phyloP scores from a whole-genome alignment of 2,113 vertebrate genomes.

The Sebastes fasciatus region DNA sequence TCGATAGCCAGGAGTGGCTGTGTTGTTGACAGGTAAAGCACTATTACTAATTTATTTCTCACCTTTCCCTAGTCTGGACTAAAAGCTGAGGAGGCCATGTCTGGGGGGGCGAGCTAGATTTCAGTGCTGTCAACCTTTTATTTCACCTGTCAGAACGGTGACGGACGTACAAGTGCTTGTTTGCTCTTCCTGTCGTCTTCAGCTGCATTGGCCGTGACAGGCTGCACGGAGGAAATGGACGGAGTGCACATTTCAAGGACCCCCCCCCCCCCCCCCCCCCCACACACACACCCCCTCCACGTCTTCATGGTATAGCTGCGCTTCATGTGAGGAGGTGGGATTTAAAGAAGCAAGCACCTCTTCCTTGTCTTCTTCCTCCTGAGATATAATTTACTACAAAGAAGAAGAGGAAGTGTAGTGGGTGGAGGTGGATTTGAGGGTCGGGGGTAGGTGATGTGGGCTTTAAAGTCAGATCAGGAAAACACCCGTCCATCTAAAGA shows the following conservation, averaged over 20 bases:
- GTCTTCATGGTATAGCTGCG: constrained; percentile 20
- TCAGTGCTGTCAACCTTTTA: constrained; percentile 90
- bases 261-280: too few species aligned
- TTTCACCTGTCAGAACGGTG: constrained; percentile 90
- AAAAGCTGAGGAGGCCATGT: constrained; percentile 79
- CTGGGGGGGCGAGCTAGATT: constrained; percentile 80
- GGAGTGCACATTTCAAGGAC: constrained; percentile 52
- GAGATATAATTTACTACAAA: constrained; percentile 79
- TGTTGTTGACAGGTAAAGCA: constrained; percentile 87
- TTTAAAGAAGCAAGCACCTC: constrained; percentile 29
- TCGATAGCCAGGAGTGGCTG: constrained; percentile 67
- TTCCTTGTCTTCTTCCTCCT: constrained; percentile 55
- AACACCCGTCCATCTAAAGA: constrained; percentile 37
- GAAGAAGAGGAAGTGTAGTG: constrained; percentile 38
- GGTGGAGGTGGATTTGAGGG: constrained; percentile 36
- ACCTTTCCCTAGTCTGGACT: constrained; percentile 86
- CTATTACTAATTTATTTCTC: constrained; percentile 95
- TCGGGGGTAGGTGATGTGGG: neutral
- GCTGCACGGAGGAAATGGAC: constrained; percentile 72
- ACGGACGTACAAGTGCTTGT: constrained; percentile 89
- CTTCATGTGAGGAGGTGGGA: constrained; percentile 43
- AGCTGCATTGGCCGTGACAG: constrained; percentile 88
- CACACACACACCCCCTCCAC: constrained; percentile 18
- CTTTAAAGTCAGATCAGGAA: constrained; percentile 29
- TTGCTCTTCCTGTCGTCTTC: constrained; percentile 89